Evolutionary conservation across 2,888 invertebrate species (phyloP), one percentile per base, ranked within the genome.

Genomic region (Napeogenes sylphis): DNA sequence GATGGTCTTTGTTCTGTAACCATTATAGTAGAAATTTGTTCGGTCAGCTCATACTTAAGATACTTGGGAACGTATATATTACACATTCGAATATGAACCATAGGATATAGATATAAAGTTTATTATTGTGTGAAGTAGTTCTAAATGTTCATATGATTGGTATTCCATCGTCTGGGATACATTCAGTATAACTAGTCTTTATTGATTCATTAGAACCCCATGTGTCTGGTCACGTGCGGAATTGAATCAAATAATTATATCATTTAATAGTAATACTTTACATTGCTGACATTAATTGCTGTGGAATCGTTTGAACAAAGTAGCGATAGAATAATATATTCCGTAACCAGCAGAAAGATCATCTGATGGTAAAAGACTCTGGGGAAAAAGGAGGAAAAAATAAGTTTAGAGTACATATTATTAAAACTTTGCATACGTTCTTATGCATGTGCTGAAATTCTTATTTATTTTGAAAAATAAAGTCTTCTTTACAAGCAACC

Each of bases 1-100:
- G 70, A 69, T 72, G 64, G 68, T 68, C 74, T 73, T 73, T 73
- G 73, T 74, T 71, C 71, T 71, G 62, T 67, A 60, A 42, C 67
- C 64, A 63, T 72, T 73, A 73, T 66, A 70, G 73, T 69, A 69
- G 65, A 73, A 63, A 68, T 73, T 73, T 67, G 71, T 69, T 62
- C 68, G 67, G 66, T 64, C 68, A 66, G 65, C 51, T 61, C 62
- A 58, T 55, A 56, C 56, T 59, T 55, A 38, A 55, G 58, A 67
- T 55, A 21, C 61, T 61, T 55, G 45, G 55, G 33, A 56, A 62
- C 21, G 38, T 32, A 61, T 56, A 47, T 59, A 56, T 58, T 12
- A 35, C 6, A 30, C 62, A 69, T 4, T 45, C 47, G 1, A 67
- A 62, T 55, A 35, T 67, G 56, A 14, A 54, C 58, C 61, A 58